Evolutionary conservation across 2,888 invertebrate species (phyloP).

Genomic region (Myopa tessellatipennis): DNA sequence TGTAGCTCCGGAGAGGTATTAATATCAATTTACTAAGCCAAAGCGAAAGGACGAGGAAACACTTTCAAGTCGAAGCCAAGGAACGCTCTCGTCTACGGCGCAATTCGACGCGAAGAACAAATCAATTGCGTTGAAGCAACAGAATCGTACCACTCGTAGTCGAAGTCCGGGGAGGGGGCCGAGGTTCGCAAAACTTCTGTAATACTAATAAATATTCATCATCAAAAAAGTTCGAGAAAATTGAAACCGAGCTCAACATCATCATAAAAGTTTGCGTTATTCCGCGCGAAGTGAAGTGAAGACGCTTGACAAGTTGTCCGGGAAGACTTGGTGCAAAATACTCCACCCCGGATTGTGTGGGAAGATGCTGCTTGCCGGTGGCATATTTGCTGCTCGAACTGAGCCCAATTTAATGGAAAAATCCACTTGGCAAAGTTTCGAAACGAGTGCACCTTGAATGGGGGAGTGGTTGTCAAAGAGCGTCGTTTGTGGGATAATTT

Average conservation of each 20-base stretch:
- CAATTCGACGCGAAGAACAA: slow-evolving; percentile 51
- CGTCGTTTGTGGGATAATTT: neutral
- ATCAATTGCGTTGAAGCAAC: slow-evolving; percentile 56
- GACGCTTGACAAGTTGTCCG: slow-evolving; percentile 27
- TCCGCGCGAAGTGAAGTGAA: neutral
- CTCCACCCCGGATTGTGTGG: slow-evolving; percentile 5
- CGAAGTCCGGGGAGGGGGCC: neutral
- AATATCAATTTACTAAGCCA: slow-evolving; percentile 65
- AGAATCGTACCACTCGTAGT: slow-evolving; percentile 11
- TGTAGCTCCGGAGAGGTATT: slow-evolving; percentile 59
- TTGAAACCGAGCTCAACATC: slow-evolving; percentile 41
- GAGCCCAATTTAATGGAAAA: slow-evolving; percentile 67
- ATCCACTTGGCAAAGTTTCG: slow-evolving; percentile 51
- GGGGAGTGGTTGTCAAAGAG: neutral
- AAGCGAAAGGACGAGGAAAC: slow-evolving; percentile 36
- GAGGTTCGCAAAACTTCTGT: slow-evolving; percentile 54
- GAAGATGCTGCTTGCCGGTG: slow-evolving; percentile 36
- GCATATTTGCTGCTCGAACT: slow-evolving; percentile 64
- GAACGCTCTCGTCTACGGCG: slow-evolving; percentile 45
- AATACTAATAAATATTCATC: slow-evolving; percentile 67
- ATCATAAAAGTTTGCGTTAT: slow-evolving; percentile 36
- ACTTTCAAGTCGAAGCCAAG: slow-evolving; percentile 22
- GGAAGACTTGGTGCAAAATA: slow-evolving; percentile 18
- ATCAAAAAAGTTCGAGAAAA: slow-evolving; percentile 50
- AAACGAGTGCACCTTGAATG: neutral